Conservation (phyloP, 1,140 invertebrate species). For the Zeugodacus cucurbitae region DNA sequence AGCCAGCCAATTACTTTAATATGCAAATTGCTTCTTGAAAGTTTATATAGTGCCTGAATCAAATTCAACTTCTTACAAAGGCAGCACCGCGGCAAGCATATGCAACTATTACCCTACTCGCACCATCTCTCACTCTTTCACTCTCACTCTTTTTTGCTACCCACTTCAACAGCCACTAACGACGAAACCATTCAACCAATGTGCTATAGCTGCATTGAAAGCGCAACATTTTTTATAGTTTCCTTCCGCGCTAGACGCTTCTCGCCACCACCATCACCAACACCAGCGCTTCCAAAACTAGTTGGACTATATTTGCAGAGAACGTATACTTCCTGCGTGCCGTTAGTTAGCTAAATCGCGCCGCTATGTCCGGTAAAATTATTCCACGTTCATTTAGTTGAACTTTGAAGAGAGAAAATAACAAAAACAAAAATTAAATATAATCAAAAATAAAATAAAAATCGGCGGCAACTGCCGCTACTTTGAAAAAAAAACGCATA, state of each 20-base stretch:
- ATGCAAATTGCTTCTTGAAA: conserved; percentile 4
- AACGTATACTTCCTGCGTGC: not conserved
- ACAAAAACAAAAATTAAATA: not conserved
- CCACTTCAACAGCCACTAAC: not conserved
- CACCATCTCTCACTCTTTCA: not conserved
- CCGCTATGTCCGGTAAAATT: not conserved
- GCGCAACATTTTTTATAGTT: not conserved
- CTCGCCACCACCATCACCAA: too few relatives aligned
- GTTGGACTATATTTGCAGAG: not conserved
- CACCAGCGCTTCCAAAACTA: too few relatives aligned
- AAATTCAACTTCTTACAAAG: not conserved
- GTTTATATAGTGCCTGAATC: not conserved
- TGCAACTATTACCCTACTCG: not conserved
- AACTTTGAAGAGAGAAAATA: not conserved
- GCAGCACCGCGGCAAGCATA: too few relatives aligned
- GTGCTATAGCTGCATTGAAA: not conserved
- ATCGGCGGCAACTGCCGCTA: too few relatives aligned
- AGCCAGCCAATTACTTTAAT: not conserved
- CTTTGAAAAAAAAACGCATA: too few relatives aligned
- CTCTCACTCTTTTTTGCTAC: too few relatives aligned
- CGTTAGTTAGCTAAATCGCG: not conserved
- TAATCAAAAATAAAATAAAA: not conserved
- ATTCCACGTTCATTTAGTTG: not conserved
- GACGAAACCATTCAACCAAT: not conserved
- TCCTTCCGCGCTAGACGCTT: not conserved